Base-by-base conservation (phyloP, 23 tunicate genomes). In the Clavelina lepadiformis region DNA sequence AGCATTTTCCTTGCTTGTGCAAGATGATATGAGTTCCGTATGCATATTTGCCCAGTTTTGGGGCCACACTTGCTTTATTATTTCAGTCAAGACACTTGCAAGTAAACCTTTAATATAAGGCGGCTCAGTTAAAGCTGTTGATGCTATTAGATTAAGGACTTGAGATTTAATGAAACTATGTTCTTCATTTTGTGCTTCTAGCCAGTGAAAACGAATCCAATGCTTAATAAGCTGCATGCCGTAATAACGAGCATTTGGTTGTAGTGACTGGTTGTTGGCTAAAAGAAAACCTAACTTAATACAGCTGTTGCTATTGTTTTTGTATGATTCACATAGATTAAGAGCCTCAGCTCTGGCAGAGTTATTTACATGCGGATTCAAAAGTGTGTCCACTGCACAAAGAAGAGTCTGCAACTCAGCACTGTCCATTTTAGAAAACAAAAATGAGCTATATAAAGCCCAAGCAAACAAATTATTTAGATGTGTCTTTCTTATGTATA, bases 1-100 rank as follows among this genome's bases (percentile, higher is more conserved):
- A 30, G 52, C 15, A 13, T 38, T 33, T 31, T 27, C 24, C 24
- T 38, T 36, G 5, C 46, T 51, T 34, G 20, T 8, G 27, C 35
- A 36, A 3, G n/a, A 8, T 0, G 34, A 61, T 2, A 81, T 53
- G n/a, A 89, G 70, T 7, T 89, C 97, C 4, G 69, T 56, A 44
- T 75, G 27, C 97, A 89, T 89, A 3, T 67, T 38, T 2, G 89
- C 75, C 97, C 97, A 89, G 19, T 51, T 58, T 31, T 89, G 97
- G 6, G 97, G 97, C 84, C 89, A 89, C 1, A 58, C 63, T 26
- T 81, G 82, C 70, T 89, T 89, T 0, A 69, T 79, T 0, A 89
- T 46, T 74, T 89, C 97, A 26, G 63, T 61, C n/a, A 89, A 49
- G 30, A 75, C 66, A 64, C 69, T 52, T 6, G 83, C 82, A 2